phyloP scores from a whole-genome alignment of 2,888 invertebrate species.

The Hydrotaea diabolus region DNA sequence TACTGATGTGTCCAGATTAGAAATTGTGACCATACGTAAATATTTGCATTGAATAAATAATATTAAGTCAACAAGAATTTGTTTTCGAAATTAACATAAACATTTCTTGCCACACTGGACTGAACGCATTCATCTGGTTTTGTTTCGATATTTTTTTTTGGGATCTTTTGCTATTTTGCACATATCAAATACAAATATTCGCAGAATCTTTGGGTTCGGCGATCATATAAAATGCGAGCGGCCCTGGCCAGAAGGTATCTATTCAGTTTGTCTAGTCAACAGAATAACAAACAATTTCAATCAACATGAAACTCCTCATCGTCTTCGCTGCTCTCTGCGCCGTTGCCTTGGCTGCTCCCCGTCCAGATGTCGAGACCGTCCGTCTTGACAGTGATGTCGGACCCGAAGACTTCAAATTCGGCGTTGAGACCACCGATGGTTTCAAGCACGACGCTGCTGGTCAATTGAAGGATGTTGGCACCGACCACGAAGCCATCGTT shows the following conservation, averaged over 20 bases:
- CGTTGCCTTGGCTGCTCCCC: constrained; percentile 64
- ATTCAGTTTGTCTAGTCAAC: constrained; percentile 1
- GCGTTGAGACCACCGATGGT: constrained; percentile 72
- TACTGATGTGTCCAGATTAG: neutral
- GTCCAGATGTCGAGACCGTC: constrained; percentile 47
- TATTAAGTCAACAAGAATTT: neutral
- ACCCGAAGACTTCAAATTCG: constrained; percentile 82
- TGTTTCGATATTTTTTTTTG: neutral
- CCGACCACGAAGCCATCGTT: constrained; percentile 68
- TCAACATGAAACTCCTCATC: constrained; percentile 65
- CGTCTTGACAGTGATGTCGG: constrained; percentile 81
- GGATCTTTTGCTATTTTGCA: too few relatives aligned
- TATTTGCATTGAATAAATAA: neutral
- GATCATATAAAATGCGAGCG: neutral
- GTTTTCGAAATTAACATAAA: neutral
- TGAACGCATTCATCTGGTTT: neutral
- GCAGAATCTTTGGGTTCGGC: neutral
- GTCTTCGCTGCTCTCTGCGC: constrained; percentile 66
- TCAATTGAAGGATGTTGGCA: constrained; percentile 65
- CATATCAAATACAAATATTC: too few relatives aligned
- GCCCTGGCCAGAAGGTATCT: neutral
- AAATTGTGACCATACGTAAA: neutral
- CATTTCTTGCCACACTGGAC: neutral
- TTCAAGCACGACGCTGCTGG: constrained; percentile 66
- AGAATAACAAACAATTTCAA: constrained; percentile 25